Percentiles rank a stretch among this genome's conserved stretches.
phyloP scores from a whole-genome alignment of 2,888 invertebrate genomes.

The Eupithecia subfuscata region DNA sequence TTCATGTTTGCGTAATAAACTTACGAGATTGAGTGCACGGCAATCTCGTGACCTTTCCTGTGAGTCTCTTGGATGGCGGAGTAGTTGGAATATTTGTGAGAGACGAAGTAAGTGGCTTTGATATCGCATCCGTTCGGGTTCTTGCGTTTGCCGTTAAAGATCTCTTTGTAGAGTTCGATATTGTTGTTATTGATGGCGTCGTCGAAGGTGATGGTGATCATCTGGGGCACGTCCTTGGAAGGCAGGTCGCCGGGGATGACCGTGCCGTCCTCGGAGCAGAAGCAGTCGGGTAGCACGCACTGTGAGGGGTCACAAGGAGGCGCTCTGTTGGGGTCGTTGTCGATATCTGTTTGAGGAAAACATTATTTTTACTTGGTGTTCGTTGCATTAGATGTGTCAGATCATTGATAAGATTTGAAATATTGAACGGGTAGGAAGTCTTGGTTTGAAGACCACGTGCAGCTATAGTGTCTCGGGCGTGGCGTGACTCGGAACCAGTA shows the following conservation, averaged over 20 bases:
- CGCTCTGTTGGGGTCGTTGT: conserved; percentile 96
- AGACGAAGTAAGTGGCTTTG: conserved; percentile 95
- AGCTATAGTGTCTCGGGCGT: conserved; percentile 50
- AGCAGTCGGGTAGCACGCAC: conserved; percentile 95
- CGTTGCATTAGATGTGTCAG: not conserved
- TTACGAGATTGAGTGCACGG: conserved; percentile 97
- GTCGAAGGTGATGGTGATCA: conserved; percentile 97
- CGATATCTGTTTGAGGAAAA: conserved; percentile 87
- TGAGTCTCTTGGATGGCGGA: conserved; percentile 96
- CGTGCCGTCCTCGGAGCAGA: conserved; percentile 97
- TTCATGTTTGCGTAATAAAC: conserved; percentile 55
- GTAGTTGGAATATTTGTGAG: conserved; percentile 97
- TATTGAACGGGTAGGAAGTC: conserved; percentile 2
- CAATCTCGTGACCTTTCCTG: conserved; percentile 96
- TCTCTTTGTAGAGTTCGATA: conserved; percentile 96
- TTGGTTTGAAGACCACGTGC: conserved; percentile 38
- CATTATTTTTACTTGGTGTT: not conserved
- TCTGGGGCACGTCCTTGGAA: conserved; percentile 94
- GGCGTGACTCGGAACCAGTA: conserved; percentile 70
- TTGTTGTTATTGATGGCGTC: conserved; percentile 98
- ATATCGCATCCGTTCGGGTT: conserved; percentile 97
- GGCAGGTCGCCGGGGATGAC: conserved; percentile 93
- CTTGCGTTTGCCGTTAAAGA: conserved; percentile 94
- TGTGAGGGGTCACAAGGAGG: conserved; percentile 94
- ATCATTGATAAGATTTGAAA: conserved; percentile 1